Conservation (phyloP, 2,797 vertebrate genomes). For the Paguma larvata region DNA sequence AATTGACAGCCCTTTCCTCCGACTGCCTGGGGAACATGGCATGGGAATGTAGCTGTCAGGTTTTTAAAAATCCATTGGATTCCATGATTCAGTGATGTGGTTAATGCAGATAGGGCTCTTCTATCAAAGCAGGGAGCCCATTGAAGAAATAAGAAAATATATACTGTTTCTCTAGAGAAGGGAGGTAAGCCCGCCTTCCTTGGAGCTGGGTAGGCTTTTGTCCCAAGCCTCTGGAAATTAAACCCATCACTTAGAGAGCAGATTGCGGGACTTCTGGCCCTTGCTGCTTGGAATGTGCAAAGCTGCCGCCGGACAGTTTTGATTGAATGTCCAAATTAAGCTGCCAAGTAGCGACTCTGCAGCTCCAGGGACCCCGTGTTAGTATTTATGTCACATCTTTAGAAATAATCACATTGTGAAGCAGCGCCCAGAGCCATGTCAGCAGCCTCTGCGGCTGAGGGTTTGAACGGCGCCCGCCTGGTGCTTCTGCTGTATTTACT, state of each 20-base stretch:
- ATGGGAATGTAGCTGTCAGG: constrained; percentile 39
- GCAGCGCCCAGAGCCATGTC: constrained; percentile 33
- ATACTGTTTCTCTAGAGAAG: constrained; percentile 37
- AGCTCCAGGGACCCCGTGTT: constrained; percentile 70
- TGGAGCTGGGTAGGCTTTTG: constrained; percentile 29
- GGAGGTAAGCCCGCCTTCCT: neutral
- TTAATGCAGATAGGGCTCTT: constrained; percentile 65
- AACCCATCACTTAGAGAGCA: constrained; percentile 82
- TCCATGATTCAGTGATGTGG: constrained; percentile 47
- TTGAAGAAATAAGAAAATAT: constrained; percentile 64
- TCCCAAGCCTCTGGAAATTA: constrained; percentile 83
- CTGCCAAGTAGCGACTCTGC: constrained; percentile 62
- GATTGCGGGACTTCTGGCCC: constrained; percentile 68
- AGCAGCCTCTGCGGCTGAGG: neutral
- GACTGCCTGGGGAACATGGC: neutral
- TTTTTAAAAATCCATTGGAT: constrained; percentile 1
- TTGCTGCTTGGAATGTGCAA: constrained; percentile 65
- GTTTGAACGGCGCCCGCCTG: accelerated
- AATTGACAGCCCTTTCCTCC: constrained; percentile 11
- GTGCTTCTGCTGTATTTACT: neutral
- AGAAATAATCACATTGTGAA: constrained; percentile 63
- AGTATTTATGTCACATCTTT: constrained; percentile 80
- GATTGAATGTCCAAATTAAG: constrained; percentile 84
- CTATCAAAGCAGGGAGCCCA: constrained; percentile 61
- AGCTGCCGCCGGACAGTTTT: constrained; percentile 65